Percentiles rank a stretch among this genome's conserved stretches.
Evolutionary conservation across 1,140 invertebrate species (phyloP).

Genomic region (Diorhabda sublineata): DNA sequence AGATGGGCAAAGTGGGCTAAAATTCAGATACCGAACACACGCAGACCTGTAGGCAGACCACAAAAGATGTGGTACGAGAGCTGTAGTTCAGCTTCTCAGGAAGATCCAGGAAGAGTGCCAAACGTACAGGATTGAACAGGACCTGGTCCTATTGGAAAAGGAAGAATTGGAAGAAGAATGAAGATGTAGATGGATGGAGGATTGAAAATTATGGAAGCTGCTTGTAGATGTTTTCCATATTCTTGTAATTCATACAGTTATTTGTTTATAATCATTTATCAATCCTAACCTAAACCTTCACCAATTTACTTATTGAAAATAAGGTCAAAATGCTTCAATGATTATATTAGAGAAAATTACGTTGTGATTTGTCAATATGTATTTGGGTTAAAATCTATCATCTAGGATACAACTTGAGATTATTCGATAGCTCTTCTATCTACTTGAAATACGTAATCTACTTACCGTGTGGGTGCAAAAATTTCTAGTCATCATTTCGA

Average conservation of each 20-base stretch:
- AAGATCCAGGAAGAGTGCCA: too few species aligned
- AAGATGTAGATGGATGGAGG: too few species aligned
- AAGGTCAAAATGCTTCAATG: neutral
- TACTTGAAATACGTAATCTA: neutral
- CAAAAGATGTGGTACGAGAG: too few species aligned
- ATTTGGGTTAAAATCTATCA: neutral
- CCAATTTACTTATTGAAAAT: too few species aligned
- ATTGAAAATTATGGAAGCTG: too few species aligned
- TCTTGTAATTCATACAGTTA: neutral
- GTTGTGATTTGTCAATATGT: neutral
- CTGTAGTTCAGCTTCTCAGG: too few species aligned
- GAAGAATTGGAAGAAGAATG: too few species aligned
- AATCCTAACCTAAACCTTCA: neutral
- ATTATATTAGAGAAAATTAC: neutral
- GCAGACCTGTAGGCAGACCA: too few species aligned
- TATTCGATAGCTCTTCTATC: neutral
- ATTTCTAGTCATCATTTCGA: constrained; percentile 36
- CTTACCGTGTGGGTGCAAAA: constrained; percentile 41
- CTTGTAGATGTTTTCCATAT: neutral
- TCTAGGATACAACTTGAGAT: neutral
- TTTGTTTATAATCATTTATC: neutral
- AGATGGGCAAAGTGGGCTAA: too few species aligned
- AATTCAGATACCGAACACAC: too few species aligned
- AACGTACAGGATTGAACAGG: too few species aligned
- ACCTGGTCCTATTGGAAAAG: too few species aligned